Conservation (phyloP, 2,113 vertebrate genomes). For the Collichthys lucidus region DNA sequence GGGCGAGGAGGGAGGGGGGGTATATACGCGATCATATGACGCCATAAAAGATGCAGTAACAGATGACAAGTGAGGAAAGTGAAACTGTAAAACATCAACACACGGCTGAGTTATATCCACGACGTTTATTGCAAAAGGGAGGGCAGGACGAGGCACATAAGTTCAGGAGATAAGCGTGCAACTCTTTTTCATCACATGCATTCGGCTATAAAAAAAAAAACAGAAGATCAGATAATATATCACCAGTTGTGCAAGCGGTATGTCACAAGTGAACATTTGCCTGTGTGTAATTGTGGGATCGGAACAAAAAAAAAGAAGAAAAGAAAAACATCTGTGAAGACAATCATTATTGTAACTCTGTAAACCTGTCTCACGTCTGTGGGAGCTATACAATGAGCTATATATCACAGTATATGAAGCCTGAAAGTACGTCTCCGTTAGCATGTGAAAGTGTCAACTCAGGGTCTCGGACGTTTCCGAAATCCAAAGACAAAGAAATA, state of each 20-base stretch:
- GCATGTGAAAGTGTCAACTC: conserved; percentile 41
- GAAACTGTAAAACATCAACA: conserved; percentile 51
- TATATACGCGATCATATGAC: conserved; percentile 26
- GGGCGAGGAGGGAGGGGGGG: no score
- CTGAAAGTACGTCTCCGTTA: conserved; percentile 28
- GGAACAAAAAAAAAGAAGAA: not conserved
- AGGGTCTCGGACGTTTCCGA: conserved; percentile 28
- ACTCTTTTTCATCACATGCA: conserved; percentile 29
- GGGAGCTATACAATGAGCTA: conserved; percentile 40
- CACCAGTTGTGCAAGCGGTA: not conserved
- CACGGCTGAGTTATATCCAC: not conserved
- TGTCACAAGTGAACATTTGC: conserved; percentile 48
- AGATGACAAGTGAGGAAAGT: conserved; percentile 29
- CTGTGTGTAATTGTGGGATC: conserved; percentile 20
- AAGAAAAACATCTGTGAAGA: conserved; percentile 54
- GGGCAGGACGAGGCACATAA: not conserved
- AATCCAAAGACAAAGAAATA: conserved; percentile 23
- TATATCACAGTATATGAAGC: conserved; percentile 48
- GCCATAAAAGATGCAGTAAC: conserved; percentile 39
- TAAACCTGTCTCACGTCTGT: conserved; percentile 39
- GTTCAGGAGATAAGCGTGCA: conserved; percentile 23
- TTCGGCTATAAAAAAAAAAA: conserved; percentile 29
- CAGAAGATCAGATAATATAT: conserved; percentile 40
- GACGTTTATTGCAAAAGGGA: conserved; percentile 44
- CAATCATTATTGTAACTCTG: conserved; percentile 46